Conservation (phyloP, 2,888 invertebrate species). For the Cactoblastis cactorum region DNA sequence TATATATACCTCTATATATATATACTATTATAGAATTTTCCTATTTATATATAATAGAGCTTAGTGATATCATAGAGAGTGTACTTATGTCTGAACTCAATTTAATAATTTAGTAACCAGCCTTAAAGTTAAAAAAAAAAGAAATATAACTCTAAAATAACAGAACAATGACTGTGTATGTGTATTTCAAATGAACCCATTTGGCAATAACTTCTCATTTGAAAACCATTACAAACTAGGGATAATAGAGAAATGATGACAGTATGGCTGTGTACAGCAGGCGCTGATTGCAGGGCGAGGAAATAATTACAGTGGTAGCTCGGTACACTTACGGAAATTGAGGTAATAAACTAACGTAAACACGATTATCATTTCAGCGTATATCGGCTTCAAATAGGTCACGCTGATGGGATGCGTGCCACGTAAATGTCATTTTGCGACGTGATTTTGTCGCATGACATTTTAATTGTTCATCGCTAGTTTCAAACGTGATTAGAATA, state of each 20-base stretch:
- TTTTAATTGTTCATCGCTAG: constrained; percentile 11
- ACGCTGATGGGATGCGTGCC: constrained; percentile 13
- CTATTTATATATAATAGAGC: no score
- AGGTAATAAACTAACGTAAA: constrained; percentile 47
- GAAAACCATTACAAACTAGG: not conserved
- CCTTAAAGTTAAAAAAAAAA: no score
- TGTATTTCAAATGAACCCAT: not conserved
- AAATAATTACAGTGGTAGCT: constrained; percentile 35
- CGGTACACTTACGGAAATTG: constrained; percentile 44
- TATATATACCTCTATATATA: no score
- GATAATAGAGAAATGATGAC: not conserved
- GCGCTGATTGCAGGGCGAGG: constrained; percentile 23
- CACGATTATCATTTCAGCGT: constrained; percentile 43
- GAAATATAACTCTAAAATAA: not conserved
- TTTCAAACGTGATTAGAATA: constrained; percentile 11
- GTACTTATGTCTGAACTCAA: no score
- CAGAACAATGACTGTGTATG: no score
- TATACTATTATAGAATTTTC: no score
- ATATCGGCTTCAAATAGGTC: constrained; percentile 36
- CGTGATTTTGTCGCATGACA: constrained; percentile 9
- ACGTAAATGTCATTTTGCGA: constrained; percentile 11
- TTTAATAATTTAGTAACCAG: not conserved
- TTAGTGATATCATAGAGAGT: no score
- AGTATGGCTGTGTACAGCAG: constrained; percentile 18
- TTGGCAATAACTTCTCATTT: not conserved